These are phyloP conservation scores for Amphiura filiformis DNA, from an alignment of 35 echinoderm and acorn worm species.

Conservation along the genomic window DNA sequence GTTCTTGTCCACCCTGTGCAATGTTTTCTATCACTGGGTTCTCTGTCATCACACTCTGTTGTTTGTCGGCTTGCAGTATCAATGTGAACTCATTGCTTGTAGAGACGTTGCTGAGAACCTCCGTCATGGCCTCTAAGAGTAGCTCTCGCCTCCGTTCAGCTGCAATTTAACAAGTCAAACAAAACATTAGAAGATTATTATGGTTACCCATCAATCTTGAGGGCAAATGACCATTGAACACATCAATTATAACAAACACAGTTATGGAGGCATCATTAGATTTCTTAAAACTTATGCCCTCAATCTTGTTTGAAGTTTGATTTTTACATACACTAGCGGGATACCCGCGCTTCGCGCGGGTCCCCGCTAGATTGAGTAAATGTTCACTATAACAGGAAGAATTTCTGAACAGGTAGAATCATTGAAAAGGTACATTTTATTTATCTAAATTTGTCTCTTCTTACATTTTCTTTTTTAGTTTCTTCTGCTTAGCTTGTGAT, in stretches of 20 bases:
- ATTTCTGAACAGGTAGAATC: no score
- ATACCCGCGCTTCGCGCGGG: no score
- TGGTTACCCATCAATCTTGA: neutral
- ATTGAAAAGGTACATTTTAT: no score
- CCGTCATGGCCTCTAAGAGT: slow-evolving; percentile 42
- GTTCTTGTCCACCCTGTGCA: slow-evolving; percentile 23
- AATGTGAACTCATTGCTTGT: slow-evolving; percentile 25
- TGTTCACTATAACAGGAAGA: no score
- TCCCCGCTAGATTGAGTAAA: no score
- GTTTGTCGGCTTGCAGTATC: slow-evolving; percentile 39
- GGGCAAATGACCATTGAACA: neutral
- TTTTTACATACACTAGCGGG: no score
- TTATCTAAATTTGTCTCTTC: no score
- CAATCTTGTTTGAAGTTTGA: no score
- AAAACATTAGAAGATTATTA: neutral
- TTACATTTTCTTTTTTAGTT: no score
- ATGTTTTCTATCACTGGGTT: slow-evolving; percentile 39
- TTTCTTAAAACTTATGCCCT: no score
- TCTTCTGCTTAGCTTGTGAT: no score
- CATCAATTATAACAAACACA: neutral
- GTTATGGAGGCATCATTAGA: no score
- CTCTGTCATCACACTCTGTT: slow-evolving; percentile 29
- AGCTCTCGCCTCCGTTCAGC: slow-evolving; percentile 11
- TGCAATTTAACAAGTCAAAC: neutral
- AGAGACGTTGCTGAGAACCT: slow-evolving; percentile 25